phyloP scores from a whole-genome alignment of 2,888 invertebrate species.

The Standfussiana lucernea region DNA sequence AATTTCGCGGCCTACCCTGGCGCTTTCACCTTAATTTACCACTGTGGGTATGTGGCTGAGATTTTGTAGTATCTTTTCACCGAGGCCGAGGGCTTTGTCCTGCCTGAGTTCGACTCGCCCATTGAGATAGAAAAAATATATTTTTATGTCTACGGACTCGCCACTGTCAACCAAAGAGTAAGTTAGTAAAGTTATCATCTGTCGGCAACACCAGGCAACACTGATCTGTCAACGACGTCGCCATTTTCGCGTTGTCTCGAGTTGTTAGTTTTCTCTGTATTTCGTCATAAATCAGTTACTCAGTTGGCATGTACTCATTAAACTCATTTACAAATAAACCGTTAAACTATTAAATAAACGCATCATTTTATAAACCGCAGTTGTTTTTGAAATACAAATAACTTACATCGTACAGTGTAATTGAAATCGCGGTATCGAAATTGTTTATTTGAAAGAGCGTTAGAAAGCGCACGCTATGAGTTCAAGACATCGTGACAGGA shows the following conservation, averaged over 20 bases:
- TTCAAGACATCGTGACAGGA: slow-evolving; percentile 89
- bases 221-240: background rate
- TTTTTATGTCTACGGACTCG: no score
- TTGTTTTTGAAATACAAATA: background rate
- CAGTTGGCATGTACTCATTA: background rate
- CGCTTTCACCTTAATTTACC: no score
- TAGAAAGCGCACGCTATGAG: slow-evolving; percentile 81
- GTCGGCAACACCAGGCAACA: no score
- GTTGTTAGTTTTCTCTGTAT: background rate
- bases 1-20: no score
- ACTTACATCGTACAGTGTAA: background rate
- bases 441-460: slow-evolving; percentile 9
- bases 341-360: background rate
- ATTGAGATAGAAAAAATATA: no score
- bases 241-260: background rate
- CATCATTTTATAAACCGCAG: background rate
- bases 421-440: slow-evolving; percentile 4
- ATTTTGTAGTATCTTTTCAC: no score
- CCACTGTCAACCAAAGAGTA: no score
- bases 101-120: no score
- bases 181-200: no score
- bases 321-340: background rate
- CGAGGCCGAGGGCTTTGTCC: no score
- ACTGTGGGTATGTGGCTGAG: no score
- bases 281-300: background rate